Percentiles rank a stretch among this genome's conserved stretches.
Evolutionary conservation across 2,888 invertebrate species (phyloP).

Genomic region (Apodemia hepburni): DNA sequence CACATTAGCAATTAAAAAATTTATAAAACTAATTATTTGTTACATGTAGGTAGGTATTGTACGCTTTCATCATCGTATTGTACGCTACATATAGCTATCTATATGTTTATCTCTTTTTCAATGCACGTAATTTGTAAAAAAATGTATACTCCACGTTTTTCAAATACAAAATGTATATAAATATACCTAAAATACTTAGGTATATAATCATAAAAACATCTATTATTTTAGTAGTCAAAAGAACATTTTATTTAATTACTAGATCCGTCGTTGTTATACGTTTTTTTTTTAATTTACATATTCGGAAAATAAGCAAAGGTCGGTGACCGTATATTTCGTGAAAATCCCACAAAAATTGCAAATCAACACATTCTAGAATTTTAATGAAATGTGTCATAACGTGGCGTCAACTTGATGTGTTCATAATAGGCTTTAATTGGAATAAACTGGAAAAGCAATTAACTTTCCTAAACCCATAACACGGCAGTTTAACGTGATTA

Average conservation of each 20-base stretch:
- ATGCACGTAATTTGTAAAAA: too few relatives aligned
- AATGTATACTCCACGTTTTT: too few relatives aligned
- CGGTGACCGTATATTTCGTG: not conserved
- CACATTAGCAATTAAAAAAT: too few relatives aligned
- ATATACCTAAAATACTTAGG: too few relatives aligned
- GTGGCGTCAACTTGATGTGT: not conserved
- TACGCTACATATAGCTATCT: too few relatives aligned
- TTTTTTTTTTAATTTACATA: not conserved
- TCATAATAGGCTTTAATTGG: not conserved
- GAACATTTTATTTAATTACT: not conserved
- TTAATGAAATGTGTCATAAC: not conserved
- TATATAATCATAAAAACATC: too few relatives aligned
- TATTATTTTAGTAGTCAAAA: too few relatives aligned
- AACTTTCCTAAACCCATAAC: not conserved
- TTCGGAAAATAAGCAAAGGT: slow-evolving; percentile 7
- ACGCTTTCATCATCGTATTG: too few relatives aligned
- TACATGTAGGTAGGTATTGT: too few relatives aligned
- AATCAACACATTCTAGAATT: not conserved
- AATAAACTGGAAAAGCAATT: not conserved
- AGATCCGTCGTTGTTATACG: not conserved
- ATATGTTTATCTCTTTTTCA: too few relatives aligned
- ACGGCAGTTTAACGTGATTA: not conserved
- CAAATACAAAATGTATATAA: too few relatives aligned
- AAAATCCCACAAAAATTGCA: not conserved
- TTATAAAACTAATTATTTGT: too few relatives aligned